A percentile compares a stretch with the other conserved stretches of the same genome.
These are phyloP conservation scores for Meiosimyza platycephala DNA, from an alignment of 2,888 invertebrate species.

Conservation along the genomic window DNA sequence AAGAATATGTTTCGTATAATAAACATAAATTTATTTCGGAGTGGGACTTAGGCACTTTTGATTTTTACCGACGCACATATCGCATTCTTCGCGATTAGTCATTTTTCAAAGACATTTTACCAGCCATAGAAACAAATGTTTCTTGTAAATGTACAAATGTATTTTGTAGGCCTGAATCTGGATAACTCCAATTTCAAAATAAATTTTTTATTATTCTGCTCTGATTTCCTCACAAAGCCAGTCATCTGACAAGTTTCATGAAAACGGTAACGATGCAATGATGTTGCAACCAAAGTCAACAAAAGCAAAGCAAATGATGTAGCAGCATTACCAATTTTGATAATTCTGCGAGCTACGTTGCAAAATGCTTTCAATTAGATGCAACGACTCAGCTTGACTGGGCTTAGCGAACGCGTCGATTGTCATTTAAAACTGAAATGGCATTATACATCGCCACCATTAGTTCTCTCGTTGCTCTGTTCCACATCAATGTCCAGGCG, in stretches of 20 bases:
- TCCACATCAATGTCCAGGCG: slow-evolving; percentile 43
- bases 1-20: too few relatives aligned
- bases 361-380: slow-evolving; percentile 11
- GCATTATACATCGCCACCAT: not conserved
- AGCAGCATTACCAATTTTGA: not conserved
- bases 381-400: not conserved
- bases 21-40: too few relatives aligned
- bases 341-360: not conserved
- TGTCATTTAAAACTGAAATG: slow-evolving; percentile 6
- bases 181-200: too few relatives aligned
- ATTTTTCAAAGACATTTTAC: too few relatives aligned
- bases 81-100: too few relatives aligned
- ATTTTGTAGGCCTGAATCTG: too few relatives aligned
- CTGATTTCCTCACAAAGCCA: too few relatives aligned
- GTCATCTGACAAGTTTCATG: not conserved
- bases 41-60: too few relatives aligned
- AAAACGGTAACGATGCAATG: not conserved
- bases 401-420: not conserved
- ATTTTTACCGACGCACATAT: too few relatives aligned
- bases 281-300: not conserved
- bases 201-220: too few relatives aligned
- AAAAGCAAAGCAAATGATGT: not conserved
- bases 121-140: too few relatives aligned
- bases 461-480: not conserved
- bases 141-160: too few relatives aligned